Percentiles rank a stretch among this genome's conserved stretches.
phyloP scores from a whole-genome alignment of 1,140 invertebrate species.

The Drosophila auraria region DNA sequence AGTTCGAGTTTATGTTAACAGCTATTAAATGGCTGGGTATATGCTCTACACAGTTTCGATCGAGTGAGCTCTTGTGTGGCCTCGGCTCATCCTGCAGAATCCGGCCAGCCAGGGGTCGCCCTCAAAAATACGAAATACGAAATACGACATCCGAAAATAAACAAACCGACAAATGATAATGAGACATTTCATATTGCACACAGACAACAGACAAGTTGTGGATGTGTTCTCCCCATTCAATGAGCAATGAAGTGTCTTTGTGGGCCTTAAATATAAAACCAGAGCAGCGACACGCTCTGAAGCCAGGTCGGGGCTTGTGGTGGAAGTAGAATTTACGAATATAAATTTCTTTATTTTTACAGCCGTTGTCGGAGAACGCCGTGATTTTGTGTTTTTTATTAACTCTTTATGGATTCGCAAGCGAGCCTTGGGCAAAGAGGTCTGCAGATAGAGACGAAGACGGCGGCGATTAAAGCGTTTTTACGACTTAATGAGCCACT shows the following conservation, averaged over 20 bases:
- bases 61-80: constrained; percentile 19
- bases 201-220: constrained; percentile 38
- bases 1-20: constrained; percentile 78
- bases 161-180: constrained; percentile 77
- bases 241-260: constrained; percentile 61
- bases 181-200: constrained; percentile 69
- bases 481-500: constrained; percentile 83
- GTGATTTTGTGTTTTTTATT: constrained; percentile 81
- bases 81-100: constrained; percentile 27
- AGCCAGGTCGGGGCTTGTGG: constrained; percentile 21
- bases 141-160: constrained; percentile 32
- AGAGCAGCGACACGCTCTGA: constrained; percentile 29
- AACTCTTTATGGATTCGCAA: constrained; percentile 82
- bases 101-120: constrained; percentile 4
- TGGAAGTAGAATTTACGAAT: constrained; percentile 62
- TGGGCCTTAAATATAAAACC: constrained; percentile 64
- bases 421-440: constrained; percentile 30
- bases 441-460: constrained; percentile 15
- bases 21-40: constrained; percentile 73
- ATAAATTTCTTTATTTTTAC: constrained; percentile 80
- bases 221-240: constrained; percentile 24
- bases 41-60: constrained; percentile 54
- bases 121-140: too few species aligned
- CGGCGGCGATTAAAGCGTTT: constrained; percentile 74
- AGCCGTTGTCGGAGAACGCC: constrained; percentile 59